phyloP scores from a whole-genome alignment of 2,797 vertebrate genomes.

The Syngnathus rostellatus region DNA sequence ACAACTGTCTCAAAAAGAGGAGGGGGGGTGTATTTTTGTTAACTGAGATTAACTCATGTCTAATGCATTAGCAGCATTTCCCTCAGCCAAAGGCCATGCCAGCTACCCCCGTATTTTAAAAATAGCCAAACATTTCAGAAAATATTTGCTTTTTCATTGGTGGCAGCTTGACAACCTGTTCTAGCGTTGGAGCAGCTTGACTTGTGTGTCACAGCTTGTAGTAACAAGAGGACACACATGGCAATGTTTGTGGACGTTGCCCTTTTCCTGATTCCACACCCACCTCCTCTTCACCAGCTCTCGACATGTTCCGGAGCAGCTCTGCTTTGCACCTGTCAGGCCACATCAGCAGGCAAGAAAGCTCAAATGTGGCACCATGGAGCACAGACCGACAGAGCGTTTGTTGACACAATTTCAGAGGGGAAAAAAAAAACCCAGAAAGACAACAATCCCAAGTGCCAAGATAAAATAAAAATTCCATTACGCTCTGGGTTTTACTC shows the following conservation, averaged over 20 bases:
- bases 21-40: slow-evolving; percentile 48
- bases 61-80: slow-evolving; percentile 48
- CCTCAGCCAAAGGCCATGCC: slow-evolving; percentile 36
- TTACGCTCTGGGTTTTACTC: slow-evolving; percentile 1
- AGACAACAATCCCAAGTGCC: slow-evolving; percentile 31
- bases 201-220: slow-evolving; percentile 50
- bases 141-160: slow-evolving; percentile 52
- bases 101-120: slow-evolving; percentile 33
- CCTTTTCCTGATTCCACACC: slow-evolving; percentile 73
- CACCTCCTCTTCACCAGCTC: slow-evolving; percentile 76
- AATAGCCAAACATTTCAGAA: slow-evolving; percentile 63
- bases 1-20: slow-evolving; percentile 24
- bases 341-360: slow-evolving; percentile 36
- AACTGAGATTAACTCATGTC: slow-evolving; percentile 68
- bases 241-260: slow-evolving; percentile 64
- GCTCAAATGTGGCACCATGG: slow-evolving; percentile 38
- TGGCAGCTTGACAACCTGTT: slow-evolving; percentile 62
- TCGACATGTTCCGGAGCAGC: slow-evolving; percentile 65
- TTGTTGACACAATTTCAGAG: slow-evolving; percentile 22
- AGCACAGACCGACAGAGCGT: slow-evolving; percentile 52
- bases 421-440: slow-evolving; percentile 12
- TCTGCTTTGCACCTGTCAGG: slow-evolving; percentile 62
- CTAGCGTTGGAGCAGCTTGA: slow-evolving; percentile 40
- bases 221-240: slow-evolving; percentile 26
- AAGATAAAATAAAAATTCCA: slow-evolving; percentile 19